Evolutionary conservation across 2,113 vertebrate genomes (phyloP).

Genomic region (Gadus macrocephalus): DNA sequence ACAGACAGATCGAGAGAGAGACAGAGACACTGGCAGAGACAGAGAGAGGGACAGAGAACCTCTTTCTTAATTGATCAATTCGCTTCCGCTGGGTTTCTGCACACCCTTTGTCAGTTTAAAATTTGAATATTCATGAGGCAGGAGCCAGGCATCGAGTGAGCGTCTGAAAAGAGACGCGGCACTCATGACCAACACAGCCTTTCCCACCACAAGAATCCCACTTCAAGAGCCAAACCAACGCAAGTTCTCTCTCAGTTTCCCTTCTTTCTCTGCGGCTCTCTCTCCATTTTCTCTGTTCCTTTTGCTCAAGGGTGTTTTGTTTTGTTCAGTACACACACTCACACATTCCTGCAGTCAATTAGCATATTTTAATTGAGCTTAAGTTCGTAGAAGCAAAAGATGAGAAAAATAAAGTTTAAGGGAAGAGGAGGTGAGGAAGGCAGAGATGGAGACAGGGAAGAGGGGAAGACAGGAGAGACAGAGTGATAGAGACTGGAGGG

Average conservation of each 20-base stretch:
- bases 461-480: too few relatives aligned
- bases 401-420: too few relatives aligned
- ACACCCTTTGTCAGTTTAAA: constrained; percentile 45
- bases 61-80: constrained; percentile 41
- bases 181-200: constrained; percentile 37
- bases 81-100: constrained; percentile 49
- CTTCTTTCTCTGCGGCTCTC: too few relatives aligned
- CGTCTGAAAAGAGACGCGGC: constrained; percentile 36
- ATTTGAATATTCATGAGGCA: constrained; percentile 64
- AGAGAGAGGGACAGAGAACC: too few relatives aligned
- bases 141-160: constrained; percentile 28
- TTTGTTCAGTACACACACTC: not conserved
- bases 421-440: too few relatives aligned
- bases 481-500: too few relatives aligned
- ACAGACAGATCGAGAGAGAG: not conserved
- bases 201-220: constrained; percentile 51
- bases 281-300: too few relatives aligned
- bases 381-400: too few relatives aligned
- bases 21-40: not conserved
- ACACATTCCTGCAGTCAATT: not conserved
- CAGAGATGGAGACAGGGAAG: too few relatives aligned
- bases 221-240: constrained; percentile 19
- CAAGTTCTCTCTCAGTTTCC: not conserved
- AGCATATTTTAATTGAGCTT: too few relatives aligned
- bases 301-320: too few relatives aligned